Evolutionary conservation across 2,888 invertebrate genomes (phyloP).

Genomic region (Lasioglossum marginatum): DNA sequence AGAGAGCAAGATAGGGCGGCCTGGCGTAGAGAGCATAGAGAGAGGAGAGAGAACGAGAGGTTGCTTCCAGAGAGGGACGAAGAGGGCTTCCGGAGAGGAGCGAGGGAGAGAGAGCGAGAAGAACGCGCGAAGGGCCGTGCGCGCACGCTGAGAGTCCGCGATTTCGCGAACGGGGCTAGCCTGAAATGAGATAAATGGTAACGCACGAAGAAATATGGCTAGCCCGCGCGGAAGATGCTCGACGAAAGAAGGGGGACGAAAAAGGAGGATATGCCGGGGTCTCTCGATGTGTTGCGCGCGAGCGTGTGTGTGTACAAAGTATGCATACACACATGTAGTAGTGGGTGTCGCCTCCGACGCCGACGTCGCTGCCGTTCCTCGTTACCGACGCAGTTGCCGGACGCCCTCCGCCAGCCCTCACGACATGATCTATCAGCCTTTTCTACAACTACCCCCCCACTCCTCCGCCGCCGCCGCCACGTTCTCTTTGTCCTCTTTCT

Average conservation of each 20-base stretch:
- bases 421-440: constrained; percentile 78
- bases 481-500: constrained; percentile 59
- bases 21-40: constrained; percentile 40
- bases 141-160: background rate
- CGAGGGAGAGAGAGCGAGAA: constrained; percentile 13
- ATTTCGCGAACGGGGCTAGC: constrained; percentile 30
- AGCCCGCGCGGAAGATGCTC: constrained; percentile 52
- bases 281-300: constrained; percentile 34
- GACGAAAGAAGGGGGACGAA: constrained; percentile 23
- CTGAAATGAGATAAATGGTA: constrained; percentile 59
- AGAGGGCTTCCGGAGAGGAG: constrained; percentile 38
- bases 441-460: constrained; percentile 67
- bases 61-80: background rate
- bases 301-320: constrained; percentile 27
- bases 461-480: background rate
- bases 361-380: constrained; percentile 77
- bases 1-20: constrained; percentile 45
- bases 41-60: constrained; percentile 37
- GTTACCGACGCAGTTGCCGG: constrained; percentile 79
- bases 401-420: constrained; percentile 71
- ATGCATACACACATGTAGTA: constrained; percentile 41
- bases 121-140: constrained; percentile 1
- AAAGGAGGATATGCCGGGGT: constrained; percentile 41
- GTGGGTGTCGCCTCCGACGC: constrained; percentile 77
- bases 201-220: constrained; percentile 67